Percentiles rank a stretch among this genome's conserved stretches.
Evolutionary conservation across 2,113 vertebrate genomes (phyloP).

Genomic region (Nothoprocta perdicaria): DNA sequence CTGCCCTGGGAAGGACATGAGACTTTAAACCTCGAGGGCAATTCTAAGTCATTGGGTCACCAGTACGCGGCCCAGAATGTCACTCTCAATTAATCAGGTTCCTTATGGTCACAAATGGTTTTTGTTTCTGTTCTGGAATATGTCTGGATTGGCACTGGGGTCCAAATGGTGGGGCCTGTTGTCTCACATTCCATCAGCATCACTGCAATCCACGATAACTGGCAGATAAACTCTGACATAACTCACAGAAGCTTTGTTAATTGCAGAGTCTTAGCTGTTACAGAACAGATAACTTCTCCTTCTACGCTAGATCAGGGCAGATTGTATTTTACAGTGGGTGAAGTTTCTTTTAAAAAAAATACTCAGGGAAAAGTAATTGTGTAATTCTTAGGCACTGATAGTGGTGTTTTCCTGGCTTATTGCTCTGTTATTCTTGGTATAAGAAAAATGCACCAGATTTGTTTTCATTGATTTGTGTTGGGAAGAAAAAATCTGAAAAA

Average conservation of each 20-base stretch:
- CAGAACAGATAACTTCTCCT: not conserved
- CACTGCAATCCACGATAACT: not conserved
- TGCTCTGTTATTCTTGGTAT: not conserved
- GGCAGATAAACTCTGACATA: constrained; percentile 1
- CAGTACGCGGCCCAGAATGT: constrained; percentile 18
- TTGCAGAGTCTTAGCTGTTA: not conserved
- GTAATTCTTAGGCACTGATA: not conserved
- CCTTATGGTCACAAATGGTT: constrained; percentile 21
- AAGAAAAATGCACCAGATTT: not conserved
- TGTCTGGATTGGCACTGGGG: not conserved
- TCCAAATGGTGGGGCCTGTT: constrained; percentile 6
- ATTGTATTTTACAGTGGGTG: not conserved
- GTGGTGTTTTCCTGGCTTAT: not conserved
- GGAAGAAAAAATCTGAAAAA: not conserved
- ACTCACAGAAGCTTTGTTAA: not conserved
- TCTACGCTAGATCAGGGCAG: not conserved
- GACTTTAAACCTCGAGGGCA: constrained; percentile 68
- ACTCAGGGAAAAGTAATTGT: not conserved
- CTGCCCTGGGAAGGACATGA: constrained; percentile 23
- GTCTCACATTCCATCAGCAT: constrained; percentile 59
- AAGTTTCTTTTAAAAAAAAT: not conserved
- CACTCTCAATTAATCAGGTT: constrained; percentile 61
- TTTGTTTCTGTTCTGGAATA: constrained; percentile 44
- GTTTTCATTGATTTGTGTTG: not conserved
- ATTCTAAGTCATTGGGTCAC: constrained; percentile 44